These are phyloP conservation scores for Tachina lurida DNA, from an alignment of 2,888 invertebrate genomes.

Conservation along the genomic window DNA sequence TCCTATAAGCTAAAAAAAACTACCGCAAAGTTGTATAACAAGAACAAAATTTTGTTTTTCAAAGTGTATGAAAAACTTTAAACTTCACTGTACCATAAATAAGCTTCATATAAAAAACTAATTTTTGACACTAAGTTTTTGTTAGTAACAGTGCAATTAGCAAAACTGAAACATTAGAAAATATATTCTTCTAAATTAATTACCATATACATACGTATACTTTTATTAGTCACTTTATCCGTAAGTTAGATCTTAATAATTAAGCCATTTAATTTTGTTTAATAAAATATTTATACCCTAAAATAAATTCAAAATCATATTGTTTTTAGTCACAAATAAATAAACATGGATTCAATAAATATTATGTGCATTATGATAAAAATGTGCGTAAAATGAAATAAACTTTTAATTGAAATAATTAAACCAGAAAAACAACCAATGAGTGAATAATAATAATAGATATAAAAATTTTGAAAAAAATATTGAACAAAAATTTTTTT, in stretches of 20 bases:
- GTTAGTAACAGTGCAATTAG: too few relatives aligned
- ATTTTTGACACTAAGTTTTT: too few relatives aligned
- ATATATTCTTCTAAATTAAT: not conserved
- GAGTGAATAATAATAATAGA: conserved; percentile 28
- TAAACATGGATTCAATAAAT: conserved; percentile 46
- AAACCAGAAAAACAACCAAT: conserved; percentile 27
- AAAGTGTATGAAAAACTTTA: too few relatives aligned
- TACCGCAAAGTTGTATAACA: too few relatives aligned
- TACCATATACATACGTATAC: not conserved
- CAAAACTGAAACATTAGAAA: too few relatives aligned
- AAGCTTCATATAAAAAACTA: too few relatives aligned
- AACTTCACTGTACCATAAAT: too few relatives aligned
- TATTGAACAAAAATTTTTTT: not conserved
- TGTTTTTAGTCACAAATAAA: conserved; percentile 61
- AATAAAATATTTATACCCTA: conserved; percentile 3
- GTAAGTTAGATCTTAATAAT: not conserved
- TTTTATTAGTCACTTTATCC: not conserved
- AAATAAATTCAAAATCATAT: conserved; percentile 39
- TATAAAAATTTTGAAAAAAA: conserved; percentile 35
- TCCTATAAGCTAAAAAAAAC: too few relatives aligned
- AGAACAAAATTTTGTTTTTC: too few relatives aligned
- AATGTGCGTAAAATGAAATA: conserved; percentile 49
- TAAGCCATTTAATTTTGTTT: conserved; percentile 46
- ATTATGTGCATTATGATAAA: conserved; percentile 50
- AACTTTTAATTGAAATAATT: conserved; percentile 58